These are phyloP conservation scores for Cantharis flavilabris DNA, from an alignment of 2,888 invertebrate genomes.

Conservation along the genomic window DNA sequence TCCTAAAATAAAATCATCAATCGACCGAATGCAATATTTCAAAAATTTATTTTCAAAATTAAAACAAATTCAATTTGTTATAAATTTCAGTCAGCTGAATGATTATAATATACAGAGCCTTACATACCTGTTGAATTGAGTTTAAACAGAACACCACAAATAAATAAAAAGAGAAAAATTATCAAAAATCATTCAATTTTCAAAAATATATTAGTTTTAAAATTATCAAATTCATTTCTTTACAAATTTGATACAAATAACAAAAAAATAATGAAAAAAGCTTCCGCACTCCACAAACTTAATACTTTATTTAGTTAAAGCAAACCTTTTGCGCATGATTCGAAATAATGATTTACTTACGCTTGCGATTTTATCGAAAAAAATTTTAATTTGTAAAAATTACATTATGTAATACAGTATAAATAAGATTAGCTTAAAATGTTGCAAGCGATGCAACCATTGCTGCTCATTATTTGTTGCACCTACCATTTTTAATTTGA, in stretches of 20 bases:
- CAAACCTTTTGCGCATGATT: constrained; percentile 7
- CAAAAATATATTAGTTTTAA: neutral
- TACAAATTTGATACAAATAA: neutral
- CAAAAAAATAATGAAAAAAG: neutral
- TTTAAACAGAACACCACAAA: constrained; percentile 20
- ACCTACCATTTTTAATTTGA: neutral
- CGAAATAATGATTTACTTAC: constrained; percentile 14
- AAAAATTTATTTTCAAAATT: neutral
- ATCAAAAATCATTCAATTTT: neutral
- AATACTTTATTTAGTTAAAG: neutral
- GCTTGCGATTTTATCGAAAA: neutral
- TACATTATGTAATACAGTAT: neutral
- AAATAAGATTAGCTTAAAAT: neutral
- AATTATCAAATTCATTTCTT: neutral
- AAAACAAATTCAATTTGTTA: neutral
- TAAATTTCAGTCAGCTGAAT: constrained; percentile 15
- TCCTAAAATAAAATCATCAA: neutral
- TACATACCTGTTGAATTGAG: constrained; percentile 35
- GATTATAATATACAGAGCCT: neutral
- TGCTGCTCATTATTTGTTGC: neutral
- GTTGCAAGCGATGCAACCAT: neutral
- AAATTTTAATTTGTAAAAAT: neutral
- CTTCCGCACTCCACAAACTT: neutral
- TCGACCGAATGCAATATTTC: neutral
- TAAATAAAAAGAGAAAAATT: constrained; percentile 22